Base-by-base conservation (phyloP, 2,113 vertebrate species). In the Toxotes jaculatrix region DNA sequence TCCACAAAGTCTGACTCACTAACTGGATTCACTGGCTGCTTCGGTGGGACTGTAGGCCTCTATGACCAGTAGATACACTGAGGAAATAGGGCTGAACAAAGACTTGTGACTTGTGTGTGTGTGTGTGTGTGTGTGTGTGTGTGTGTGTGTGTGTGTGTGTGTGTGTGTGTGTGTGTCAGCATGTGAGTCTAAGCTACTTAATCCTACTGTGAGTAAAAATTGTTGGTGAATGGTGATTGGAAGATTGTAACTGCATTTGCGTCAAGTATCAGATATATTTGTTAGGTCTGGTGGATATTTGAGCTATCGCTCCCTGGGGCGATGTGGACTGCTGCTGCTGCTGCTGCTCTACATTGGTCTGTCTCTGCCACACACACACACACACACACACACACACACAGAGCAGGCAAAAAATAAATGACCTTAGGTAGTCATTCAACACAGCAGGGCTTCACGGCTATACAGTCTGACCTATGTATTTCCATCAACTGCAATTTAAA, bases 1-100 rank as follows among this genome's bases (percentile, higher is more conserved):
- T 94, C 92, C 84, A 92, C 84, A 77, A 80, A 89, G 88, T 90
- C 84, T 89, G 88, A 90, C 82, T 90, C 84, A 86, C 87, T 83
- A 76, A 87, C 92, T 89, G 88, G 88, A 87, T 86, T 85, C 84
- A 78, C 79, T 87, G 85, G 78, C 82, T 85, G 77, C 74, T 60
- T 84, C 32, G 31, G 67, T 72, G 80, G 61, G 77, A 77, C 85
- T 60, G 64, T 83, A 77, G 71, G 75, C 80, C 82, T 86, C 72
- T 67, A 32, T 78, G 77, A 83, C 77, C 73, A 81, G 49, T 74
- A 80, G 86, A 86, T 80, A 79, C 69, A 86, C 43, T 57, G 47
- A 65, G 59, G 66, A 82, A 70, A 64, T 17, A 62, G 13, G 23
- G 40, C 65, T 62, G 51, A 69, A 79, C 61, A 66, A 51, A 66